Percentiles rank a stretch among this genome's conserved stretches.
Evolutionary conservation across 1,140 invertebrate genomes (phyloP).

Genomic region (Drosophila orosa): DNA sequence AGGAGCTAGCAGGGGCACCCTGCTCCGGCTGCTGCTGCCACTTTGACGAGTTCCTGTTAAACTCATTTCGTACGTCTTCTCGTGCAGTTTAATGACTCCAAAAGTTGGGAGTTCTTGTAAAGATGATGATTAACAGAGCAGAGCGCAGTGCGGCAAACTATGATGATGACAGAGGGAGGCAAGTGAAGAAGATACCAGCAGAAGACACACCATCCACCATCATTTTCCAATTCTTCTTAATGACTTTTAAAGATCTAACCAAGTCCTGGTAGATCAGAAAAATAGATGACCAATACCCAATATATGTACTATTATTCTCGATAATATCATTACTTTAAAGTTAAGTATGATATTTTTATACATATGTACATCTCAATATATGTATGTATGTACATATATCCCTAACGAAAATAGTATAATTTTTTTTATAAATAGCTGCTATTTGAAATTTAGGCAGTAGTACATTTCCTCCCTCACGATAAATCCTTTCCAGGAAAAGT

Average conservation of each 20-base stretch:
- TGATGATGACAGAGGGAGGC: constrained; percentile 2
- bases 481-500: constrained; percentile 13
- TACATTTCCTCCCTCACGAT: no score
- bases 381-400: no score
- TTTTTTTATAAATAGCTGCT: no score
- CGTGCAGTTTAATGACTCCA: constrained; percentile 31
- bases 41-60: constrained; percentile 50
- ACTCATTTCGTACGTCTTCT: constrained; percentile 39
- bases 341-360: no score
- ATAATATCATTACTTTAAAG: no score
- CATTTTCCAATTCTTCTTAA: neutral
- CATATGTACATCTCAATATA: no score
- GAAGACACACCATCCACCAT: constrained; percentile 1
- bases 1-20: constrained; percentile 4
- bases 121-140: constrained; percentile 25
- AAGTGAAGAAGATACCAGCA: neutral
- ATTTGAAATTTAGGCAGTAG: neutral
- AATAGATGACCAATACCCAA: no score
- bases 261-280: neutral
- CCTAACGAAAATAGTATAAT: no score
- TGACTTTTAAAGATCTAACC: neutral
- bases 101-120: constrained; percentile 8
- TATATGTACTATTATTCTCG: no score
- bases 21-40: constrained; percentile 6
- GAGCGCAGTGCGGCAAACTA: neutral